phyloP scores from a whole-genome alignment of 37 sponge, comb jelly and placozoan genomes.

The Hexactinellida sp. region DNA sequence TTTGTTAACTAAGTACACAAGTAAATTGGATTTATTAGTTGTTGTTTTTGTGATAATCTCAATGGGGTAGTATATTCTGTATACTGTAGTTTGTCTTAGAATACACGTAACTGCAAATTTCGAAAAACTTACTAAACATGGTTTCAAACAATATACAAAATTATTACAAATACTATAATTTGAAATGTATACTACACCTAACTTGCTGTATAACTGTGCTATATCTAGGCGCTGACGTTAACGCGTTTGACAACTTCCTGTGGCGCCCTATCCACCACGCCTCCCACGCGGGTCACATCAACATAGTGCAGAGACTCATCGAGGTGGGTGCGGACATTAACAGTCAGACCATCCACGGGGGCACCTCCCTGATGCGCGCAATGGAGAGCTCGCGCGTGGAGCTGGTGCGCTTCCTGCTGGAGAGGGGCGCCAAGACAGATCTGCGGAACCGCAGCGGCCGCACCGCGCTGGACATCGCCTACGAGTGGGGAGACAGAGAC shows the following conservation, averaged over 20 bases:
- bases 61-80: too few species aligned
- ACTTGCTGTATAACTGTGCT: too few species aligned
- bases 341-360: conserved; percentile 78
- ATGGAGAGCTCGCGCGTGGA: conserved; percentile 66
- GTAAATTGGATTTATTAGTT: too few species aligned
- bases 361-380: conserved; percentile 95
- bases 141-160: too few species aligned
- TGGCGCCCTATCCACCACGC: conserved; percentile 92
- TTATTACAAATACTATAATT: too few species aligned
- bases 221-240: conserved; percentile 72
- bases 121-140: too few species aligned
- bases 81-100: too few species aligned
- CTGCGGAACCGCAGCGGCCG: conserved; percentile 52
- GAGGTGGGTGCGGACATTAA: conserved; percentile 65
- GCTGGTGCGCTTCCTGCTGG: conserved; percentile 63
- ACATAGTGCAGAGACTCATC: conserved; percentile 50
- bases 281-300: conserved; percentile 72
- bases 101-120: too few species aligned
- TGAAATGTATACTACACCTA: too few species aligned
- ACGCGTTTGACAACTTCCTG: conserved; percentile 74
- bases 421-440: conserved; percentile 58
- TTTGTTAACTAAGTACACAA: too few species aligned
- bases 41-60: too few species aligned
- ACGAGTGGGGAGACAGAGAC: conserved; percentile 53
- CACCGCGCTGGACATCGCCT: conserved; percentile 62